Evolutionary conservation across 2,113 vertebrate species (phyloP).

Genomic region (Oreochromis tanganicae): DNA sequence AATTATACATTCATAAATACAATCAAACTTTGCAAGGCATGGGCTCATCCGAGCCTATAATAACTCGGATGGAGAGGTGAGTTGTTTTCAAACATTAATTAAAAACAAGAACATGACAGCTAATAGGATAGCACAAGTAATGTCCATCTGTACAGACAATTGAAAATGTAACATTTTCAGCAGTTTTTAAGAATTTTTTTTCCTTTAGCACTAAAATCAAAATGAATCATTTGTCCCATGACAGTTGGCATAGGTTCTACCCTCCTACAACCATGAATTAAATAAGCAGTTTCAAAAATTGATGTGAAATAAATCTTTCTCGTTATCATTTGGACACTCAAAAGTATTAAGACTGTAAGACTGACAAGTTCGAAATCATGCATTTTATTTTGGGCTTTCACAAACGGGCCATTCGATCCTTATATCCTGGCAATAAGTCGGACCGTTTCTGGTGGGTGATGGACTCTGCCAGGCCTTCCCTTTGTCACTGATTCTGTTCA

Average conservation of each 20-base stretch:
- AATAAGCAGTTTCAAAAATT: background rate
- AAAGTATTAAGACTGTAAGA: background rate
- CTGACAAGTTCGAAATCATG: background rate
- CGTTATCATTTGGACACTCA: background rate
- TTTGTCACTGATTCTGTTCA: background rate
- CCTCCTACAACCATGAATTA: background rate
- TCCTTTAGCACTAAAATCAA: background rate
- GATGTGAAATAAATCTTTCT: background rate
- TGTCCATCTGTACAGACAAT: background rate
- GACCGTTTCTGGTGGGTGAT: accelerated
- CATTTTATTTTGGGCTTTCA: background rate
- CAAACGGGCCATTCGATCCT: background rate
- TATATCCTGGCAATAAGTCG: background rate
- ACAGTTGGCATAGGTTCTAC: background rate
- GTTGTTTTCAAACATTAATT: background rate
- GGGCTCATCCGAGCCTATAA: background rate
- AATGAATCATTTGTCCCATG: too few species aligned
- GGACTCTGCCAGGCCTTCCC: background rate
- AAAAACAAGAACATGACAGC: background rate
- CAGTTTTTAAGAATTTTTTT: background rate
- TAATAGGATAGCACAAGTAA: background rate
- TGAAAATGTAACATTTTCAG: background rate
- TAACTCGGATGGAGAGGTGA: background rate
- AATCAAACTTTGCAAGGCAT: background rate
- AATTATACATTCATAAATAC: background rate